Conservation (phyloP, 2,797 vertebrate species). For the Melanogrammus aeglefinus region DNA sequence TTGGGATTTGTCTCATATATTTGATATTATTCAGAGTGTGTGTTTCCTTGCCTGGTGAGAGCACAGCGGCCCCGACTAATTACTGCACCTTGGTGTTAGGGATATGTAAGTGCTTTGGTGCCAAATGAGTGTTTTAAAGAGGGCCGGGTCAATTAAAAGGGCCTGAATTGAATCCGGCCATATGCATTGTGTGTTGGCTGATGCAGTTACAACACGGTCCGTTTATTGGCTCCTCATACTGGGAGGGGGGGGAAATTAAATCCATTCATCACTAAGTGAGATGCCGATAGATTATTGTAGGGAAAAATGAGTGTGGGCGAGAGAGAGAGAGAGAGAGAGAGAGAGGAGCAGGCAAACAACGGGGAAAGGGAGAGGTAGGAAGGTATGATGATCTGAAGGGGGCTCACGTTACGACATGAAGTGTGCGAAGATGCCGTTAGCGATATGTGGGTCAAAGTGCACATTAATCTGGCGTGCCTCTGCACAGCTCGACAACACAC, state of each 20-base stretch:
- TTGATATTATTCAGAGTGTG: conserved; percentile 13
- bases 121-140: conserved; percentile 30
- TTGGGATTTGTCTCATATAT: conserved; percentile 3
- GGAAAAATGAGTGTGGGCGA: neutral
- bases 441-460: neutral
- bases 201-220: conserved; percentile 32
- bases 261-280: conserved; percentile 57
- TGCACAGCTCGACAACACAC: neutral
- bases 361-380: conserved; percentile 13
- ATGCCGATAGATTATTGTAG: conserved; percentile 65
- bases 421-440: neutral
- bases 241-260: neutral
- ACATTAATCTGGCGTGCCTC: neutral
- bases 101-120: conserved; percentile 17
- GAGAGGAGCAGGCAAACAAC: conserved; percentile 8
- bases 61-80: conserved; percentile 35
- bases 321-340: conserved; percentile 34
- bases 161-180: neutral
- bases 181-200: conserved; percentile 24
- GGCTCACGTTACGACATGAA: neutral
- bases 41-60: conserved; percentile 1
- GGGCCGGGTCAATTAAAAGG: conserved; percentile 47
- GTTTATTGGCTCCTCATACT: conserved; percentile 39
- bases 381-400: neutral
- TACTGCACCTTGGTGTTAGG: conserved; percentile 6